Conservation (phyloP, 2,888 invertebrate genomes). For the Ectobius pallidus region DNA sequence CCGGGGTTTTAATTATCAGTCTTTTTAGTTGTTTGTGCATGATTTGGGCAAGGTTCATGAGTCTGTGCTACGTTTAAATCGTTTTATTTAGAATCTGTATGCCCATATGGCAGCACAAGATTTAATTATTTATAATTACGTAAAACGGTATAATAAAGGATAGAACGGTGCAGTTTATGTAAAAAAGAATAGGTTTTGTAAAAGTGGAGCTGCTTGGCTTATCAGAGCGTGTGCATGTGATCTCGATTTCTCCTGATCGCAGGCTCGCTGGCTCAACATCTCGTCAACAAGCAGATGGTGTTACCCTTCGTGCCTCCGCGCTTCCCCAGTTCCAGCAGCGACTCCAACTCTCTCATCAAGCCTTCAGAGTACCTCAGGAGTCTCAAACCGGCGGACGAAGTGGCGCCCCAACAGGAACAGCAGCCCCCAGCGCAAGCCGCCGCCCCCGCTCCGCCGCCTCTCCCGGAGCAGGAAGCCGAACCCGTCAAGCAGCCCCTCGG, state of each 20-base stretch:
- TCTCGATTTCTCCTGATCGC: slow-evolving; percentile 10
- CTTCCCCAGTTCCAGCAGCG: slow-evolving; percentile 74
- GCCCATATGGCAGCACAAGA: too few relatives aligned
- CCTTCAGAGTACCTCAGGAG: slow-evolving; percentile 91
- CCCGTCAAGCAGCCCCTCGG: slow-evolving; percentile 73
- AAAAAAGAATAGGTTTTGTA: too few relatives aligned
- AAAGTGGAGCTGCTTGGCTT: too few relatives aligned
- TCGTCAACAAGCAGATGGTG: slow-evolving; percentile 84
- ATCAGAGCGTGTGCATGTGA: not conserved
- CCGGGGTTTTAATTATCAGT: too few relatives aligned
- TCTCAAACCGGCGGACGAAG: slow-evolving; percentile 61
- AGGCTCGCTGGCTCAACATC: slow-evolving; percentile 52
- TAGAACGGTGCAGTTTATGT: too few relatives aligned
- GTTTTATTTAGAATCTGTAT: too few relatives aligned
- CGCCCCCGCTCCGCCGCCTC: not conserved
- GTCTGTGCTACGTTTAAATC: too few relatives aligned
- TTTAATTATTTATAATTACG: too few relatives aligned
- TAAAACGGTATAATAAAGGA: too few relatives aligned
- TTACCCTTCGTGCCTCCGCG: slow-evolving; percentile 91
- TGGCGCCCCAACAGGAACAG: not conserved
- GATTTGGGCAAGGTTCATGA: too few relatives aligned
- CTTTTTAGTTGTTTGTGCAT: too few relatives aligned
- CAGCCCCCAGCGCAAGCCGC: slow-evolving; percentile 51
- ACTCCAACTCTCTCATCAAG: slow-evolving; percentile 85
- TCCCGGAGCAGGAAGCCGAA: slow-evolving; percentile 53